Base-by-base conservation (phyloP, 2,888 invertebrate species). In the Pollenia labialis region DNA sequence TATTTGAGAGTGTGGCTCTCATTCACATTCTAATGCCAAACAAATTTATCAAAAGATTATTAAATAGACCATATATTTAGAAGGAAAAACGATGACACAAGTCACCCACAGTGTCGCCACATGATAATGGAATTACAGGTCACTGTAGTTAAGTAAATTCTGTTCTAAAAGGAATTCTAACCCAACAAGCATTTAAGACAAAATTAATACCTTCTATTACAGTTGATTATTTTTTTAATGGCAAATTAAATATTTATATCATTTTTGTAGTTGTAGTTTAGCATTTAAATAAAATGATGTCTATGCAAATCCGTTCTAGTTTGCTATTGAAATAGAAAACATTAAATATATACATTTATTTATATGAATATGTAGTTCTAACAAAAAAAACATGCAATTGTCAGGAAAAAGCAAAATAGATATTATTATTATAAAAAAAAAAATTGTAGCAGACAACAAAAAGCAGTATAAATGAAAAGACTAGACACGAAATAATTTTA, bases 241-340 rank as follows among this genome's bases (percentile, higher is more conserved):
- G 2, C 18, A 76, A 62, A 40, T 60, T 69, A 54, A 58, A 76
- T 69, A 42, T 40, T 68, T 52, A 52, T 23, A 50, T 50, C 54
- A 6, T 32, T 44, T 66, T 14, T 64, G 4, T 11, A 32, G 14
- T 50, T 60, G 16, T n/a, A 48, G 32, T 32, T 32, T 32, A 6
- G 46, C n/a, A 60, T 58, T 62, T 16, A 52, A 79, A 72, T 77
- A 44, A 71, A 83, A 32, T 68, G 2, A 46, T 56, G 72, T 72
- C 12, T 68, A 54, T 80, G 74, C 60, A 85, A 79, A 79, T 85
- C 74, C 84, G 79, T 62, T 80, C 79, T 56, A 85, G 74, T 85
- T 80, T 79, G 52, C 46, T 68, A 80, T 46, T 79, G 40, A 80
- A 85, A 68, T 80, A 60, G 54, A 75, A 60, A 77, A 60, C 18